Base-by-base conservation (phyloP, 2,888 invertebrate genomes). In the Heliconius hortense region DNA sequence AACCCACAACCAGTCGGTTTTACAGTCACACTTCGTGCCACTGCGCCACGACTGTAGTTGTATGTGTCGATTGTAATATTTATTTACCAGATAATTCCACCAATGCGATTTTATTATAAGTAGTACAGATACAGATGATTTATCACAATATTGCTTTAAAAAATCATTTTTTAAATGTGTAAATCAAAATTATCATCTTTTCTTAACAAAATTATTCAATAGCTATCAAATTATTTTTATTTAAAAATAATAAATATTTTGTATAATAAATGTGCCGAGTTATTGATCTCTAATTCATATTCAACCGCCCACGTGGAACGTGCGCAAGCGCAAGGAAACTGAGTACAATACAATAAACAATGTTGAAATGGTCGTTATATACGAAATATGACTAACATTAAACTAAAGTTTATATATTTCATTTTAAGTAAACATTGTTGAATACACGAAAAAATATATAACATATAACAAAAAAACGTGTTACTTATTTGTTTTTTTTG, bases 311-410 rank as follows among this genome's bases (percentile, higher is more conserved):
- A 64, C 63, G 35, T 64, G n/a, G 1, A 35, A 64, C 66, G 66
- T 66, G 66, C 66, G 66, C 66, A 66, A 66, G 39, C 24, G 66
- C 66, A 66, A 18, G 39, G 24, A 39, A 66, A 66, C 66, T 18
- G 24, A 24, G n/a, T 24, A 39, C 39, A 39, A 39, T 39, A 66
- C 39, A 66, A 66, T 66, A 66, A 66, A 66, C 66, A 39, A 66
- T 43, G 24, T 43, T 66, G 66, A 66, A 66, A 66, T 39, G 39
- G 24, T 66, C 66, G 24, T 43, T 66, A 39, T 39, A 24, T 24
- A 43, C 39, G 7, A 66, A 39, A 66, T 43, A 43, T 18, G 24
- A 15, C 31, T 64, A 35, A 66, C 24, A 43, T 66, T 35, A 24
- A 43, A 39, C 43, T 43, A 15, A 39, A 39, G n/a, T 56, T 56